Base-by-base conservation (phyloP, 2,888 invertebrate genomes). In the Lomographa bimaculata region DNA sequence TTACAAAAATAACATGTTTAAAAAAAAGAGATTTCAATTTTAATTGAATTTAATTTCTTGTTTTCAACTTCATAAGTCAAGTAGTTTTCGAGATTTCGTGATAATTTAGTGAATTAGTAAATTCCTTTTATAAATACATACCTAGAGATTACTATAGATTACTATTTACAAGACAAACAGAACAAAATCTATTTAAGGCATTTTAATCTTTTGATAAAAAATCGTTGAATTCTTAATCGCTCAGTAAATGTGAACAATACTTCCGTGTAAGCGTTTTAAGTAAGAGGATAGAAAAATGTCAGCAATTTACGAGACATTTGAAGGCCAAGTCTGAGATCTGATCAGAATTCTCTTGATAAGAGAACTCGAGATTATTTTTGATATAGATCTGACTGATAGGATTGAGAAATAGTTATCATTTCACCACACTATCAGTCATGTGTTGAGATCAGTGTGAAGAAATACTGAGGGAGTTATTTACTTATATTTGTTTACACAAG, bases 221-320 rank as follows among this genome's bases (percentile, higher is more conserved):
- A 2, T 2, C 5, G 28, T 12, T 30, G 16, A 20, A 33, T 5
- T 32, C 33, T 16, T 36, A 36, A 36, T 28, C 23, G 14, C 3
- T 23, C 14, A 5, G 20, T 20, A 24, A 32, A 32, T 27, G n/a
- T 20, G 18, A 20, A 14, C 30, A 28, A 20, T 2, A 10, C 10
- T 38, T 38, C 38, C 38, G 38, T 7, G 7, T 38, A 8, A 16
- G 27, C 21, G 27, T 26, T 26, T 9, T 12, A 26, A 14, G 9
- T 18, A 17, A 21, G 14, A 10, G 14, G 12, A 23, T 26, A 23
- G 21, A 23, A 18, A 28, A 28, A 21, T 28, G 21, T 16, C 27
- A 36, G 10, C 17, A 16, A 5, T 36, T 36, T 21, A 16, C 7
- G 9, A 14, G 36, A 28, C 36, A 23, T 4, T 4, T 36, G 36